phyloP scores from a whole-genome alignment of 2,888 invertebrate species.

The Orchesellides sinensis region DNA sequence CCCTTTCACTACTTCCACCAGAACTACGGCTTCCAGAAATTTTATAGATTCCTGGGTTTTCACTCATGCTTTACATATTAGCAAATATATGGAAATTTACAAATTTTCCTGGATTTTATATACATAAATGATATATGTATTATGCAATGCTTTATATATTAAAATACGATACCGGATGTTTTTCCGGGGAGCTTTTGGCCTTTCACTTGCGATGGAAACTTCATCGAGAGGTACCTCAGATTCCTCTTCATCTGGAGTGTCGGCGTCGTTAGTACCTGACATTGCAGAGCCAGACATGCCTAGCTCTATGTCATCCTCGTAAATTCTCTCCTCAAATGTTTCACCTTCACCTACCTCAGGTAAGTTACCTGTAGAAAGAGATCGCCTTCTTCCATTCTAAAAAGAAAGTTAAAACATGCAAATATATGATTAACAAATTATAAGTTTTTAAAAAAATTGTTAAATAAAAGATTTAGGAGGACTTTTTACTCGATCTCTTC shows the following conservation, averaged over 20 bases:
- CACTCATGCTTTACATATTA: slow-evolving; percentile 68
- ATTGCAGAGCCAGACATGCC: slow-evolving; percentile 72
- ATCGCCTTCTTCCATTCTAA: slow-evolving; percentile 73
- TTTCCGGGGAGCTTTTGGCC: slow-evolving; percentile 55
- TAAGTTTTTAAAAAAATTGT: neutral
- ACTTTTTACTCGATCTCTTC: slow-evolving; percentile 53
- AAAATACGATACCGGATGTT: slow-evolving; percentile 52
- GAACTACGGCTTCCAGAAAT: slow-evolving; percentile 74
- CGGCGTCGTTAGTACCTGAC: slow-evolving; percentile 69
- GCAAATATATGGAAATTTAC: neutral
- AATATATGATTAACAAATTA: neutral
- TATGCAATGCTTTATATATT: neutral
- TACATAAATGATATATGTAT: too few species aligned
- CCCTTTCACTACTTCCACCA: slow-evolving; percentile 71
- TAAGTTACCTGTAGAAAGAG: slow-evolving; percentile 75
- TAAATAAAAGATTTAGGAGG: neutral
- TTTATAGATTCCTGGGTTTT: slow-evolving; percentile 74
- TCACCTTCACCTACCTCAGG: slow-evolving; percentile 67
- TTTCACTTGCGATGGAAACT: slow-evolving; percentile 71
- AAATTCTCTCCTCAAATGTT: slow-evolving; percentile 76
- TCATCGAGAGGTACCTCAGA: slow-evolving; percentile 70
- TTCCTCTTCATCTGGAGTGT: slow-evolving; percentile 70
- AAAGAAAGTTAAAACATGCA: slow-evolving; percentile 4
- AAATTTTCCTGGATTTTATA: neutral
- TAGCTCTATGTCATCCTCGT: slow-evolving; percentile 76